Base-by-base conservation (phyloP, 2,888 invertebrate species). In the Melipona bicolor region DNA sequence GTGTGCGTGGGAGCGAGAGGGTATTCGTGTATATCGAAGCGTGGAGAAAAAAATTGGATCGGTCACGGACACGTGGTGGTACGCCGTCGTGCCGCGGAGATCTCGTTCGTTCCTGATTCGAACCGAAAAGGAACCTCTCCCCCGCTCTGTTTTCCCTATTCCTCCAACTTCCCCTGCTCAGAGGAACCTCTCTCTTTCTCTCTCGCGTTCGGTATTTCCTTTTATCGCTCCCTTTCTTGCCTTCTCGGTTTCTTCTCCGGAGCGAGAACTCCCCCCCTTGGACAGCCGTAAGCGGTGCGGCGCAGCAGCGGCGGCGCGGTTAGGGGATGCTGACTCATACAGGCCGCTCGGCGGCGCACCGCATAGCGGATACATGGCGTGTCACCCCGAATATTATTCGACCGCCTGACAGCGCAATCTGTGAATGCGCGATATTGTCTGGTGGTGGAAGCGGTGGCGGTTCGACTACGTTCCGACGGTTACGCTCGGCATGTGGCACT, bases 321-420 rank as follows among this genome's bases (percentile, higher is more conserved):
- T 73, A 70, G 81, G 91, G 92, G 92, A 91, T 92, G 93, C 92
- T 93, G 93, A 93, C 91, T 93, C 93, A 93, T 90, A 88, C 87
- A 83, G 86, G 83, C 83, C 78, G 61, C 80, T 77, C 77, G 81
- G 84, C 77, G 81, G 84, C 77, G 84, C 74, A 75, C 79, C 82
- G 87, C 89, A 85, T 86, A 87, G 83, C 88, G 88, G 88, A 91
- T 90, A 90, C 89, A 87, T 87, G 87, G 88, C 89, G 86, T 86
- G 92, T 92, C 92, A 92, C 91, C 91, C 92, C 90, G 92, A 92
- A 92, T 92, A 92, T 92, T 92, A 92, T 92, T 92, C 92, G 91
- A 88, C 89, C 88, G 90, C 88, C 92, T 92, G 93, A 92, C 91
- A 92, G 91, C 91, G 92, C 93, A 93, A 93, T 93, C 93, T 92